A percentile compares a stretch with the other conserved stretches of the same genome.
phyloP scores from a whole-genome alignment of 2,113 vertebrate genomes.

The Solea solea region DNA sequence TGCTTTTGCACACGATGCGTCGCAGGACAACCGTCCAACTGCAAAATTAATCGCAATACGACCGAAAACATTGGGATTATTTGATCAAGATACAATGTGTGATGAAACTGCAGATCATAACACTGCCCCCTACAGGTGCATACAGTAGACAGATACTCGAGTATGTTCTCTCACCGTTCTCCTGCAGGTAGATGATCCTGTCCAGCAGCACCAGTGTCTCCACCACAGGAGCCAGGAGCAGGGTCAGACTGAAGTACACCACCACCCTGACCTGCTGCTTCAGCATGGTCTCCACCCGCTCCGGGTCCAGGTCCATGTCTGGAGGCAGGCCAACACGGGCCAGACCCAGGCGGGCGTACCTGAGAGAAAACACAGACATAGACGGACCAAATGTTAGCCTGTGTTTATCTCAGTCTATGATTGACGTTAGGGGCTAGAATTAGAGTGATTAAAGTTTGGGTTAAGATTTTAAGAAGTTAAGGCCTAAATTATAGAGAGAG shows the following conservation, averaged over 20 bases:
- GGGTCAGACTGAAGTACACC: slow-evolving; percentile 88
- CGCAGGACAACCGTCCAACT: too few relatives aligned
- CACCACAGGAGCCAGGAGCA: slow-evolving; percentile 88
- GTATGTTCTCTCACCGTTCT: slow-evolving; percentile 82
- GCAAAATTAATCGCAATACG: too few relatives aligned
- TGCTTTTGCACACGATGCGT: too few relatives aligned
- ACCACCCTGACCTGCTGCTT: slow-evolving; percentile 86
- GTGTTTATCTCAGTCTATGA: too few relatives aligned
- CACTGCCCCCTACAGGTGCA: too few relatives aligned
- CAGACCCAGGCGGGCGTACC: slow-evolving; percentile 87
- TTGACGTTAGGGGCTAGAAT: too few relatives aligned
- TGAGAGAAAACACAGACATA: slow-evolving; percentile 43
- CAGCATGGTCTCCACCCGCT: slow-evolving; percentile 76
- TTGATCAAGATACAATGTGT: too few relatives aligned
- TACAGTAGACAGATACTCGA: background rate
- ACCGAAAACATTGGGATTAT: too few relatives aligned
- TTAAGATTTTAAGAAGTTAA: too few relatives aligned
- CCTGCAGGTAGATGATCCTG: slow-evolving; percentile 89
- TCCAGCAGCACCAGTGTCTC: slow-evolving; percentile 93
- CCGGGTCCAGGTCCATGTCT: slow-evolving; percentile 59
- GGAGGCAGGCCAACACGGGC: slow-evolving; percentile 84
- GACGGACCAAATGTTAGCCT: background rate
- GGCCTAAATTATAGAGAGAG: too few relatives aligned
- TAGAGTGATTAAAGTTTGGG: too few relatives aligned
- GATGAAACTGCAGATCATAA: too few relatives aligned